Evolutionary conservation across 2,888 invertebrate genomes (phyloP).

Genomic region (Luperina nickerlii): DNA sequence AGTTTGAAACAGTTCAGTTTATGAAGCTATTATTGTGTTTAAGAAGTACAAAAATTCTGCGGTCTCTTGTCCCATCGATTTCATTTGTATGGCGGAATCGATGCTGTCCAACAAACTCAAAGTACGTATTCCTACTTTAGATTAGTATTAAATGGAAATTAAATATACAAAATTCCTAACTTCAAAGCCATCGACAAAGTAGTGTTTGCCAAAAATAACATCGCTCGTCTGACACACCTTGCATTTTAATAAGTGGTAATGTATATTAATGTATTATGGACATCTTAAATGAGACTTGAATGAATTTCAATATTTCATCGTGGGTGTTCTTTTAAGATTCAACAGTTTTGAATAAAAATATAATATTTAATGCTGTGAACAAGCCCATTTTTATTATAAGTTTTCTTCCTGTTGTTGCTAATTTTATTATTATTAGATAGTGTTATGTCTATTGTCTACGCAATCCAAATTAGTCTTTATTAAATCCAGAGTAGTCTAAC

Average conservation of each 20-base stretch:
- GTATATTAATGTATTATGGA: constrained; percentile 5
- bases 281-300: constrained; percentile 4
- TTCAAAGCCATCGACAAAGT: constrained; percentile 11
- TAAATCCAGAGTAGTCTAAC: constrained; percentile 18
- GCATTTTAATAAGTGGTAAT: constrained; percentile 4
- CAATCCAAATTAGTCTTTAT: constrained; percentile 17
- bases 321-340: constrained; percentile 6
- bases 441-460: constrained; percentile 29
- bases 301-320: constrained; percentile 10
- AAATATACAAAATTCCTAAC: constrained; percentile 8
- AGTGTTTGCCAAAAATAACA: constrained; percentile 22
- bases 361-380: not conserved
- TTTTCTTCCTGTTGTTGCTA: not conserved
- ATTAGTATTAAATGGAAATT: constrained; percentile 11
- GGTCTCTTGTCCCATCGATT: not conserved
- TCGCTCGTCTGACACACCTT: not conserved
- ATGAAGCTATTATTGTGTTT: not conserved
- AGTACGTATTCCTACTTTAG: constrained; percentile 14
- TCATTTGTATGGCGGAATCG: not conserved
- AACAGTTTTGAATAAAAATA: not conserved
- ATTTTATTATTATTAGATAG: constrained; percentile 2
- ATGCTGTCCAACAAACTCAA: constrained; percentile 5
- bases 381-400: not conserved
- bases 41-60: not conserved
- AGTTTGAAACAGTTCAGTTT: constrained; percentile 7